Evolutionary conservation across 2,888 invertebrate species (phyloP).

Genomic region (Apamea epomidion): DNA sequence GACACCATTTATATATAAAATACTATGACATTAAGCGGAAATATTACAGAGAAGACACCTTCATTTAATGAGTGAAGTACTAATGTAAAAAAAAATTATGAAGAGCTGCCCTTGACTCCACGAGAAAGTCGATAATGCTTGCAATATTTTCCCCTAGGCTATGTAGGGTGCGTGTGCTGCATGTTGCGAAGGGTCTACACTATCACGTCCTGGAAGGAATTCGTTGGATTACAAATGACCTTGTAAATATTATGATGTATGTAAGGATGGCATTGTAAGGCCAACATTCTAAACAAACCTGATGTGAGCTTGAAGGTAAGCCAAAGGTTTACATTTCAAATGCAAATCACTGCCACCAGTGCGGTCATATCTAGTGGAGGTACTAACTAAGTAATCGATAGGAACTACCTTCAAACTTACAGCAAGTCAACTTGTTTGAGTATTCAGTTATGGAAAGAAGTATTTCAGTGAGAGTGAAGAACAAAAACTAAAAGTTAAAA

Average conservation of each 20-base stretch:
- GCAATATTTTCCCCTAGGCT: not conserved
- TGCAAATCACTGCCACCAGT: not conserved
- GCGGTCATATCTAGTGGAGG: not conserved
- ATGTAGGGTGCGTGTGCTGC: not conserved
- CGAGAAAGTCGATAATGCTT: not conserved
- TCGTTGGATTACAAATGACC: not conserved
- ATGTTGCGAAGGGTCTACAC: not conserved
- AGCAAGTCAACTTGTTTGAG: conserved; percentile 63
- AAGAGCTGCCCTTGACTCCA: not conserved
- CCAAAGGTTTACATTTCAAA: not conserved
- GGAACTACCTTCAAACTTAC: conserved; percentile 73
- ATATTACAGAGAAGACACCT: not conserved
- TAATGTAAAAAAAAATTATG: not conserved
- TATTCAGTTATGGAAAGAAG: conserved; percentile 71
- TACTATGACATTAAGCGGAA: not conserved
- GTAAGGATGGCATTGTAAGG: conserved; percentile 21
- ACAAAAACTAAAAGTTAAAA: conserved; percentile 64
- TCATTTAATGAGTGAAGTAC: not conserved
- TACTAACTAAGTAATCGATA: not conserved
- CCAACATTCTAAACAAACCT: conserved; percentile 33
- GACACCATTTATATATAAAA: not conserved
- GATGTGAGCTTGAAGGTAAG: conserved; percentile 47
- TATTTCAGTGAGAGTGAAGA: conserved; percentile 73
- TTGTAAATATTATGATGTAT: conserved; percentile 16
- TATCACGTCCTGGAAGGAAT: not conserved